phyloP scores from a whole-genome alignment of 2,888 invertebrate species.

The Heliconius hortense region DNA sequence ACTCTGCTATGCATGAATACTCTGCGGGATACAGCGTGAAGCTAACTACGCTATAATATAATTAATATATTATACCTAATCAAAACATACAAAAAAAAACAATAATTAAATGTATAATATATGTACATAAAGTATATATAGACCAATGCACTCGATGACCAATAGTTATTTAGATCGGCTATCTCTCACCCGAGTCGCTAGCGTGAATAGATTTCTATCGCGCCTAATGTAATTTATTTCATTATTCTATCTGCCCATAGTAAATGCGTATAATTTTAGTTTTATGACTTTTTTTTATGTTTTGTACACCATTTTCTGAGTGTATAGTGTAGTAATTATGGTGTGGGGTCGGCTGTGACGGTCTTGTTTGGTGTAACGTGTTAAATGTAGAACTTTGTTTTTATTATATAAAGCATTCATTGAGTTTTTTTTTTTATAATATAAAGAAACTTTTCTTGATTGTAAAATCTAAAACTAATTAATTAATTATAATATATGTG shows the following conservation, averaged over 20 bases:
- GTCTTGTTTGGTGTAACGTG: neutral
- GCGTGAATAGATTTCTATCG: slow-evolving; percentile 63
- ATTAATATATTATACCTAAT: too few relatives aligned
- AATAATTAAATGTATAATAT: neutral
- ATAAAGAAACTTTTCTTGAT: neutral
- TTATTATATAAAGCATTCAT: too few relatives aligned
- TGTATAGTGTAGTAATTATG: slow-evolving; percentile 1
- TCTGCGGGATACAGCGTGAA: too few relatives aligned
- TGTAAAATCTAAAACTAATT: neutral
- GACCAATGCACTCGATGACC: slow-evolving; percentile 23
- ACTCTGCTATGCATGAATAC: too few relatives aligned
- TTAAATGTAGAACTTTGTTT: neutral
- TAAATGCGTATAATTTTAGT: slow-evolving; percentile 27
- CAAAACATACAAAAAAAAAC: too few relatives aligned
- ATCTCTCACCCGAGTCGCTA: slow-evolving; percentile 57
- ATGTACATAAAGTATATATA: neutral
- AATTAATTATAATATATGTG: neutral
- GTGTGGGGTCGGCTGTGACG: slow-evolving; percentile 11
- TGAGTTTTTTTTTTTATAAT: neutral
- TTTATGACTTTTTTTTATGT: slow-evolving; percentile 22
- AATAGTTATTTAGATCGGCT: slow-evolving; percentile 30
- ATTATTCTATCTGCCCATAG: slow-evolving; percentile 24
- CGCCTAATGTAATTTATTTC: slow-evolving; percentile 43
- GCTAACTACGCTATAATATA: too few relatives aligned
- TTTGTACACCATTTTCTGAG: slow-evolving; percentile 6